Base-by-base conservation (phyloP, 2,888 invertebrate genomes). In the Cantharis rustica region DNA sequence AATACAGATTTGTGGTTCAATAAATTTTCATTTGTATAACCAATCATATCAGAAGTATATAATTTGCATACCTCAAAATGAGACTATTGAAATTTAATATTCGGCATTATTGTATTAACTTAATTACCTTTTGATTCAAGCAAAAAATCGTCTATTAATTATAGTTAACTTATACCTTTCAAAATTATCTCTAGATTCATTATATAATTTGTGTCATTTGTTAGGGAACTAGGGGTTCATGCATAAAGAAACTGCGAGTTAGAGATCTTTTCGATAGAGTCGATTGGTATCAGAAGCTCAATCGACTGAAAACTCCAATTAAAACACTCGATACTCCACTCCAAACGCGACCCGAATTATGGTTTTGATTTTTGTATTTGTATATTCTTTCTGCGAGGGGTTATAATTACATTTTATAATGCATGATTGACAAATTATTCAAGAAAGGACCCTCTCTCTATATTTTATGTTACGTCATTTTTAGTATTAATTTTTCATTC, bases 291-390 rank as follows among this genome's bases (percentile, higher is more conserved):
- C 82, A 82, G 76, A 82, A 80, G 79, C 80, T 82, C 85, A 84
- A 85, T 86, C 85, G 85, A 85, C 83, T 82, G 84, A 84, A 86
- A 85, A 86, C 82, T 85, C 84, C 85, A 86, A 86, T 86, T 85
- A 86, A 86, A 78, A 78, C 76, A 76, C 74, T 74, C 74, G 72
- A 76, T 78, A 76, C 78, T 74, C 69, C 64, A 69, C 71, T 27
- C 74, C 71, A 74, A 76, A 76, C 78, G 78, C 76, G 76, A 74
- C 69, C 70, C 62, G 78, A 78, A 74, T 78, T 71, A 66, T 63
- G 76, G 73, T 74, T 73, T 27, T 73, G 74, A 74, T 78, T 76
- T 76, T 74, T 73, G 75, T 69, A 23, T 27, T 27, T 27, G 66
- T 72, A 70, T 73, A 69, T 73, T 47, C 71, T 75, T 78, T 72